Evolutionary conservation across 2,888 invertebrate genomes (phyloP).

Genomic region (Parnassius mnemosyne): DNA sequence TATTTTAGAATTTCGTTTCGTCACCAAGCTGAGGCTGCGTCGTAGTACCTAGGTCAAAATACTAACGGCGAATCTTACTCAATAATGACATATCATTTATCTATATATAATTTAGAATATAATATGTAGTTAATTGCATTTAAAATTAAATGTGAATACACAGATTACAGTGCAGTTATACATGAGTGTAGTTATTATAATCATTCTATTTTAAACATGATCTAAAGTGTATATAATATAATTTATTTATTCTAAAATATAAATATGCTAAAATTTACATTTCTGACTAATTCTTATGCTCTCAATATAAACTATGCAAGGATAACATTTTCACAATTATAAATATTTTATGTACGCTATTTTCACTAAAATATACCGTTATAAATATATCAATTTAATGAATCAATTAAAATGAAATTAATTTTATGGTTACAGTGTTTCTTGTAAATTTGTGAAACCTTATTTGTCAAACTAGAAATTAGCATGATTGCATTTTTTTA

Average conservation of each 20-base stretch:
- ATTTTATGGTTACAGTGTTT: too few species aligned
- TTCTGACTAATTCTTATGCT: background rate
- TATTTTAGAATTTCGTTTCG: conserved; percentile 78
- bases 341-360: too few species aligned
- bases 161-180: conserved; percentile 45
- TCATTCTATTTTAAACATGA: conserved; percentile 10
- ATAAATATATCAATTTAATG: too few species aligned
- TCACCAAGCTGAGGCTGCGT: conserved; percentile 50
- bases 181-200: conserved; percentile 33
- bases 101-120: conserved; percentile 35
- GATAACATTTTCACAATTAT: too few species aligned
- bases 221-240: conserved; percentile 8
- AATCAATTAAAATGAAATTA: too few species aligned
- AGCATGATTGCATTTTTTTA: background rate
- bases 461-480: too few species aligned
- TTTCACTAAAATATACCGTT: too few species aligned
- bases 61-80: conserved; percentile 46
- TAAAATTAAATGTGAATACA: conserved; percentile 44
- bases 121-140: conserved; percentile 36
- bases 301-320: too few species aligned
- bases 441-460: too few species aligned
- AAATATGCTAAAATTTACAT: conserved; percentile 7
- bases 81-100: conserved; percentile 34
- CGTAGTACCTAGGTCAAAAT: conserved; percentile 47
- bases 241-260: background rate